Percentiles rank a stretch among this genome's conserved stretches.
Evolutionary conservation across 2,797 vertebrate genomes (phyloP).

Genomic region (Forpus xanthops): DNA sequence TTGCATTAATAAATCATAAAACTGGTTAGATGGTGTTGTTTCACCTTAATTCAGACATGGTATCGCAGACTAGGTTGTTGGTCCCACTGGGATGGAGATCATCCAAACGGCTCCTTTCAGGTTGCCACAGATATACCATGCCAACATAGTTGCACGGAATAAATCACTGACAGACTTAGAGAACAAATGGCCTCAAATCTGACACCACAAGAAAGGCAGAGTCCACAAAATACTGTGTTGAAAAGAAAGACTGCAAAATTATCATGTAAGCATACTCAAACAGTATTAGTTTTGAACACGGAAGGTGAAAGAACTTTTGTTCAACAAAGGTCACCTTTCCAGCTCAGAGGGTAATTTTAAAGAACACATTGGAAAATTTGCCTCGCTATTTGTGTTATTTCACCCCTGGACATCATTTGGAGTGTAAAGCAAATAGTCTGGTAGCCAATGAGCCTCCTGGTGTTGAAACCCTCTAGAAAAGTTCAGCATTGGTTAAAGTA

Average conservation of each 20-base stretch:
- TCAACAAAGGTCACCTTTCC: conserved; percentile 63
- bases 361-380: conserved; percentile 61
- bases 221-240: conserved; percentile 22
- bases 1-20: neutral
- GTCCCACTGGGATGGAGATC: neutral
- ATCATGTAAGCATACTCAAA: conserved; percentile 41
- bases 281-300: conserved; percentile 66
- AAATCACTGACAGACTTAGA: conserved; percentile 9
- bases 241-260: conserved; percentile 51
- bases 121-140: neutral
- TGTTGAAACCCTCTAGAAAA: conserved; percentile 60
- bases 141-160: neutral
- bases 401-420: conserved; percentile 54
- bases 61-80: neutral
- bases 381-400: conserved; percentile 56
- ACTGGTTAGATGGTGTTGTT: neutral
- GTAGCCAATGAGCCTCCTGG: conserved; percentile 55
- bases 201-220: conserved; percentile 42
- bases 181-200: conserved; percentile 40
- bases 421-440: conserved; percentile 58
- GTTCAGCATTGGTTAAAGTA: conserved; percentile 41
- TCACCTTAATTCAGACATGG: neutral
- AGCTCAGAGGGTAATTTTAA: conserved; percentile 22
- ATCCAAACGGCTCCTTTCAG: neutral
- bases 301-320: conserved; percentile 75